Base-by-base conservation (phyloP, 2,113 vertebrate genomes). In the Hyperopisus bebe region DNA sequence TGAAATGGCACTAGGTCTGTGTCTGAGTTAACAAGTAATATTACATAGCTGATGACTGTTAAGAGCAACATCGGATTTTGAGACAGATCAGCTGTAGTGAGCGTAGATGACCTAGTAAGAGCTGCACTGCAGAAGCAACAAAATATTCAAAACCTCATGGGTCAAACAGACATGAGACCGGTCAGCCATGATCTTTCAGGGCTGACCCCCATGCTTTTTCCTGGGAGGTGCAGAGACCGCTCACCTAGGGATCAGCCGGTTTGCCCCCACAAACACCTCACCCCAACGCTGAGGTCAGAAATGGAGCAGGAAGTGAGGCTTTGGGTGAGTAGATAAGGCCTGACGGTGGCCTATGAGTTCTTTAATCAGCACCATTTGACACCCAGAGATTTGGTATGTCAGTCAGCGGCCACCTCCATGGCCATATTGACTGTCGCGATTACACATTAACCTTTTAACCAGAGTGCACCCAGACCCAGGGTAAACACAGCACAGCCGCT, bases 311-410 rank as follows among this genome's bases (percentile, higher is more conserved):
- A 80, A 47, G 47, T 3, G 44, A 48, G 44, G 88, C n/a, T 70
- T 31, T 31, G 46, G 83, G 9, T 50, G 21, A 50, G 44, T 5
- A 86, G 83, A 86, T 86, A 86, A 51, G 48, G 9, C 50, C 48
- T 24, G 27, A 84, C 3, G 2, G 39, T 46, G 27, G 9, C 6
- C 92, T 93, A 93, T 94, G 94, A 93, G 94, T 94, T 96, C 94
- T 93, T 96, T 95, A 96, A 96, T 96, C 95, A 96, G 94, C 92
- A 90, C 91, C 15, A 92, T 94, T 93, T 95, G 95, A 96, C 95
- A 96, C 95, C 92, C 95, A 94, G 94, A 95, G 95, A 95, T 95
- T 96, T 94, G 95, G 94, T 93, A 91, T 92, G 92, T 94, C 94
- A 93, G 93, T 93, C 93, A 93, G 92, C 90, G 90, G 93, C 92